Evolutionary conservation across 2,113 vertebrate genomes (phyloP), one percentile per base, ranked within the genome.

Genomic region (Otocyon megalotis): DNA sequence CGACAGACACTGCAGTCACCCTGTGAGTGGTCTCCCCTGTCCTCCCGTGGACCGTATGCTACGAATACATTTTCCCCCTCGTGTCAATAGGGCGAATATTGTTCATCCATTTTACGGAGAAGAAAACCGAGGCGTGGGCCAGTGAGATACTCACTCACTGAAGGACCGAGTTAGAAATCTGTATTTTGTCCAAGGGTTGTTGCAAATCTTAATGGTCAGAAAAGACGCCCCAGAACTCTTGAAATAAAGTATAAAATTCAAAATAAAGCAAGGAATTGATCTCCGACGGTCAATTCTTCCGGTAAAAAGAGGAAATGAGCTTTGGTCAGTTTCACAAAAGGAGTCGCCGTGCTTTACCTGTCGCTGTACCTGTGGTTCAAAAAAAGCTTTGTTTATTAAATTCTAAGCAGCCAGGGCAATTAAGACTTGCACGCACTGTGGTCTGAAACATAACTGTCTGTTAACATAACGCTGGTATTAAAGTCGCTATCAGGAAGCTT

Each of bases 271-370:
- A 35, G 17, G 35, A 81, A 79, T 69, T 77, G 56, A 65, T 74
- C 79, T 94, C 16, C 54, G 32, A 32, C 58, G 48, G 14, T 26
- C 72, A 62, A 5, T 60, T 90, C 48, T 77, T 53, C 37, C 37
- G 32, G 9, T 32, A 79, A 28, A 94, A 93, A 90, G 58, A 80
- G 11, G 35, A 96, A 88, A 30, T 71, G 0, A 24, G 4, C 85
- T 91, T 86, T 17, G 56, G 13, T 35, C 53, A 54, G 2, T 94
- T 80, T 91, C 50, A 74, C 37, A 91, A 91, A 96, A 63, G 32
- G 15, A 71, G 17, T 80, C 15, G 5, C 13, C 43, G 16, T 8
- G 32, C 43, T 84, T 97, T 80, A 58, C 13, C 14, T 53, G 11
- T 19, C 6, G 28, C 43, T 84, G 97, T 80, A 58, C 13, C 14